Evolutionary conservation across 2,113 vertebrate species (phyloP), one percentile per base, ranked within the genome.

Genomic region (Platichthys flesus): DNA sequence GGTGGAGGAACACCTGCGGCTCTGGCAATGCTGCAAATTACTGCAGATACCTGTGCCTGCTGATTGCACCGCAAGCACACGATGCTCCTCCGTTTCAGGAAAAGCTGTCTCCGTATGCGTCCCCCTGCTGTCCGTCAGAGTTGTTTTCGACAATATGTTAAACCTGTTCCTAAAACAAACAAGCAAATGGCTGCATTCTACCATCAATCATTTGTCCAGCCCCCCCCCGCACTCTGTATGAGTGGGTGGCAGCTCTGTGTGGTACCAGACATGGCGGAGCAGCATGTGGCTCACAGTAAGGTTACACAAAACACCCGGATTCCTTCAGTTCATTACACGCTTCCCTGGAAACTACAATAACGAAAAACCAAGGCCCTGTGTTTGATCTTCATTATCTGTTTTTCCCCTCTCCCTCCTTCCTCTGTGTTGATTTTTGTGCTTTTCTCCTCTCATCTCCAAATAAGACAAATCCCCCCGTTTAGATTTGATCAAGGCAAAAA

Each of bases 341-440:
- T 94, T 90, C 86, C 89, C 72, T 91, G 90, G 82, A 83, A 91
- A 84, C 86, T 58, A 37, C 77, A 93, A 90, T 74, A 91, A 91
- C 89, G 91, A 90, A 85, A 31, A 86, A 88, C 64, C 82, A 73
- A 70, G 57, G 54, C 78, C 35, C 51, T 9, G 21, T 75, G 80
- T 91, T 93, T 93, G 88, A 94, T 93, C 93, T 94, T 93, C 88
- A 94, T 95, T 93, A 92, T 92, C 76, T 86, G 88, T 82, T 40
- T 18, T 18, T 7, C 28, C 47, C 14, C 47, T 18, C 16, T 49
- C 45, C 12, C 10, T 57, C 21, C 10, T 58, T 6, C 42, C 56
- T 69, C 49, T 47, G 45, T 63, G 37, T 66, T 60, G 24, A 37
- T 82, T 28, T 80, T 83, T 68, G 58, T 67, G 16, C 73, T 5